Conservation (phyloP, 2,797 vertebrate species). For the Bovichtus diacanthus region DNA sequence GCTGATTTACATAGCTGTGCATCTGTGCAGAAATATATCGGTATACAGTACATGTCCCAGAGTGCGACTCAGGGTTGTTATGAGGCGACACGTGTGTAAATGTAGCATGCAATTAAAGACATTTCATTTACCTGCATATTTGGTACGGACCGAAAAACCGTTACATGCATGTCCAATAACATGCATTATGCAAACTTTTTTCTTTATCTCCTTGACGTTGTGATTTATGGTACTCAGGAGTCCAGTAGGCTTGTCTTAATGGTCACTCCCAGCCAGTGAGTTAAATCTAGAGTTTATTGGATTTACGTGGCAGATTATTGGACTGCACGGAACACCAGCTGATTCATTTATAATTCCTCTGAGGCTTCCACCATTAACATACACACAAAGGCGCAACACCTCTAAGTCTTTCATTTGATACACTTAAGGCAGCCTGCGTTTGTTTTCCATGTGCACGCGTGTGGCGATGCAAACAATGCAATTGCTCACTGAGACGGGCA, state of each 20-base stretch:
- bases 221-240: conserved; percentile 25
- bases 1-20: conserved; percentile 40
- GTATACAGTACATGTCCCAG: neutral
- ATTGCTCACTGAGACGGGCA: conserved; percentile 15
- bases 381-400: neutral
- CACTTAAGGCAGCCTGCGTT: conserved; percentile 16
- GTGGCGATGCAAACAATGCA: conserved; percentile 34
- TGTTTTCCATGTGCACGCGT: conserved; percentile 19
- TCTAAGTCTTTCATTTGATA: conserved; percentile 19
- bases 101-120: neutral
- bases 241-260: conserved; percentile 45
- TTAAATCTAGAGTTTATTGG: conserved; percentile 29
- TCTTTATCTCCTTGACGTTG: conserved; percentile 13
- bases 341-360: conserved; percentile 42
- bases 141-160: no score
- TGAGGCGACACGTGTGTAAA: neutral
- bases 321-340: conserved; percentile 21
- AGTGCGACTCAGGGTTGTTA: neutral
- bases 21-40: neutral
- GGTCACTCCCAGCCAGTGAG: conserved; percentile 6
- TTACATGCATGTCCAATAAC: neutral
- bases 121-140: no score
- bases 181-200: conserved; percentile 2
- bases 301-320: conserved; percentile 37
- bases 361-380: conserved; percentile 26